Conservation (phyloP, 2,113 vertebrate genomes). For the Thermophis baileyi region DNA sequence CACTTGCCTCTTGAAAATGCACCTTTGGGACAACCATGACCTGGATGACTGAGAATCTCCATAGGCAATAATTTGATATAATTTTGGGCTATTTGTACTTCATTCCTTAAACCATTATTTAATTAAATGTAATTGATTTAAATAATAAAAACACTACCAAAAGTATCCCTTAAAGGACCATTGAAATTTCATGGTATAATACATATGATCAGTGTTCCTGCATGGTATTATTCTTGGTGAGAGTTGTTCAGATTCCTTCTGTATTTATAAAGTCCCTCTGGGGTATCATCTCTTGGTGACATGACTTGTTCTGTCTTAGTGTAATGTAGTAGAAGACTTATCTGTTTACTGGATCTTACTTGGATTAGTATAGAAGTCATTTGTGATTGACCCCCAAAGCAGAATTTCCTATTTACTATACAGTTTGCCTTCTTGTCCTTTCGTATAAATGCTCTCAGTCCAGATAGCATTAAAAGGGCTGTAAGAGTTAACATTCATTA, state of each 20-base stretch:
- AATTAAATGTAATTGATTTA: constrained; percentile 54
- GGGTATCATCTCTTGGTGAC: constrained; percentile 47
- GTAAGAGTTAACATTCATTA: constrained; percentile 55
- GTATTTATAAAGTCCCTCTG: constrained; percentile 35
- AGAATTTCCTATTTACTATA: constrained; percentile 56
- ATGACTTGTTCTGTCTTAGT: constrained; percentile 44
- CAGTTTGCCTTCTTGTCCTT: constrained; percentile 50
- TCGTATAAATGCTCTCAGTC: constrained; percentile 40
- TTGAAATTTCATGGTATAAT: constrained; percentile 43
- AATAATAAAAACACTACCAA: constrained; percentile 45
- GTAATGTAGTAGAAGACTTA: constrained; percentile 49
- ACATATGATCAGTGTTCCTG: constrained; percentile 9
- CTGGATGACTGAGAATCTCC: no score
- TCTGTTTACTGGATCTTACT: constrained; percentile 62
- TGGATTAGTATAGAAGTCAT: constrained; percentile 46
- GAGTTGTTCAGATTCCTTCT: constrained; percentile 25
- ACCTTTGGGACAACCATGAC: no score
- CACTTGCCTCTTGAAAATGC: no score
- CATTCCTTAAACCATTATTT: constrained; percentile 32
- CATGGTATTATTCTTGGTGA: constrained; percentile 39
- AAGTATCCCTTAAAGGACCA: constrained; percentile 31
- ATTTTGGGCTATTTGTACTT: constrained; percentile 11
- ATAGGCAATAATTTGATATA: constrained; percentile 24
- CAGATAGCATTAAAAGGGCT: constrained; percentile 39
- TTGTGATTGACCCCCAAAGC: constrained; percentile 42